phyloP scores from a whole-genome alignment of 1,140 invertebrate genomes.

The Calephelis nemesis region DNA sequence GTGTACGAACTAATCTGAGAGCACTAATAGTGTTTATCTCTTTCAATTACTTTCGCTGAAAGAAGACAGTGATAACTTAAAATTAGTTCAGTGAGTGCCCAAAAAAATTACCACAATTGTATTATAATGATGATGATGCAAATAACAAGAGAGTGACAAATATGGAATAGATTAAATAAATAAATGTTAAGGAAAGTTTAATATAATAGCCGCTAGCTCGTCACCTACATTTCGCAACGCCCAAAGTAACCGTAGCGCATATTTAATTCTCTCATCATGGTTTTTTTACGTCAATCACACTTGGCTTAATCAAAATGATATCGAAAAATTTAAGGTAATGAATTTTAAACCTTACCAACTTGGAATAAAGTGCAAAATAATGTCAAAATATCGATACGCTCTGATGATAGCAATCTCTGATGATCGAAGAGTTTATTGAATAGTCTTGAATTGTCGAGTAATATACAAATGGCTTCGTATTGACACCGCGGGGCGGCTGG shows the following conservation, averaged over 20 bases:
- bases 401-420: conserved; percentile 51
- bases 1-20: too few relatives aligned
- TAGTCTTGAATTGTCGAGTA: conserved; percentile 56
- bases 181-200: too few relatives aligned
- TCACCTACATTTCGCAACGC: conserved; percentile 4
- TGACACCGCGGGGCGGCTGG: conserved; percentile 56
- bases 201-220: background rate
- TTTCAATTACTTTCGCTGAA: too few relatives aligned
- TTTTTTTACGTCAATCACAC: conserved; percentile 23
- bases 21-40: too few relatives aligned
- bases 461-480: conserved; percentile 63
- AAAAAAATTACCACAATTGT: too few relatives aligned
- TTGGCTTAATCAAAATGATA: conserved; percentile 21
- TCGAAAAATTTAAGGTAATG: background rate
- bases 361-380: conserved; percentile 21
- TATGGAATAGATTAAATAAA: too few relatives aligned
- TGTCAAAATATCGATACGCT: conserved; percentile 20
- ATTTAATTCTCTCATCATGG: conserved; percentile 22
- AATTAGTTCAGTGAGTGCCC: too few relatives aligned
- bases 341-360: conserved; percentile 25
- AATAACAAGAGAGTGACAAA: too few relatives aligned
- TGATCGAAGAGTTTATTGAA: conserved; percentile 63
- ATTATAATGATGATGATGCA: too few relatives aligned
- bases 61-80: too few relatives aligned
- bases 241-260: conserved; percentile 16